Base-by-base conservation (phyloP, 2,888 invertebrate genomes). In the Trissolcus japonicus region DNA sequence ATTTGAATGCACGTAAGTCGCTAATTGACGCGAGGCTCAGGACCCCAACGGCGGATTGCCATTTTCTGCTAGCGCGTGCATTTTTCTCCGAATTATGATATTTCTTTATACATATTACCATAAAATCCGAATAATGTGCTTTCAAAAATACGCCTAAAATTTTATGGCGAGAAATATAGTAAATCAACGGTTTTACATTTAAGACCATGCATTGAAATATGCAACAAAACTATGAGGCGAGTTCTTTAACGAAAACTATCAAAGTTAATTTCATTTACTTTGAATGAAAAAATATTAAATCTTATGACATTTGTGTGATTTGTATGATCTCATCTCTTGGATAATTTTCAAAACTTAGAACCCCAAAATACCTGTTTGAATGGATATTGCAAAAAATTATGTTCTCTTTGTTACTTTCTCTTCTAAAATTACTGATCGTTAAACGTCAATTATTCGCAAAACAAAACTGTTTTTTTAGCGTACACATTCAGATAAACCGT, bases 81-180 rank as follows among this genome's bases (percentile, higher is more conserved):
- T 67, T 74, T 62, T 74, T 67, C 74, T 67, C 16, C 48, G 73
- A 73, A 72, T 72, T 60, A 65, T 73, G 73, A 60, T 43, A 41
- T 73, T 59, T 72, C 59, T 54, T 72, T 65, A 72, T 65, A 48
- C 41, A 35, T 43, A 73, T 73, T 55, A 66, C 25, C 73, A 66
- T 73, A 66, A 66, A 55, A 60, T 66, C 59, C 60, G 25, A 66
- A 66, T 50, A 59, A 73, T 43, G 21, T 46, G 40, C 43, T 11
- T 35, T 9, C 35, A 35, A 35, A 35, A 35, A 35, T 11, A 35
- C 9, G 35, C 1, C 46, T 16, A 14, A n/a, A 46, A 46, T 46
- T 46, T 46, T 11, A 46, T 9, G 35, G 1, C 11, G 35, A 35
- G 35, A 35, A 11, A 35, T 9, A 46, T 46, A 16, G 46, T 46